Evolutionary conservation across 92 coral and sea anemone genomes (phyloP).

Genomic region (Epizoanthus ramosus): DNA sequence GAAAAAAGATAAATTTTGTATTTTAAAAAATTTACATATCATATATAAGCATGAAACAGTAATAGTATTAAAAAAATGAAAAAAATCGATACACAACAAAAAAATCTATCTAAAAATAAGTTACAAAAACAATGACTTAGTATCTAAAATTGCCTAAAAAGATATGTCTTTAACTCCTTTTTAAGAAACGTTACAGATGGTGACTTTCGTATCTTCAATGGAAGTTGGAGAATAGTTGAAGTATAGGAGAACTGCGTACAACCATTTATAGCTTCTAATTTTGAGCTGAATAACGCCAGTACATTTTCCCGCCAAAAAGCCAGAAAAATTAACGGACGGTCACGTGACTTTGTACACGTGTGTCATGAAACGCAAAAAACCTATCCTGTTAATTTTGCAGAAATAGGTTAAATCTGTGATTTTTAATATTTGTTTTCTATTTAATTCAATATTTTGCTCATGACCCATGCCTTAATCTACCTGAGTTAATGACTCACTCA

Average conservation of each 20-base stretch:
- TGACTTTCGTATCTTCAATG: too few species aligned
- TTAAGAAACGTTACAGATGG: too few species aligned
- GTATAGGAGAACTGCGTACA: not conserved
- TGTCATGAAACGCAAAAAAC: not conserved
- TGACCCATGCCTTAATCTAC: constrained; percentile 31
- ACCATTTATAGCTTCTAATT: constrained; percentile 6
- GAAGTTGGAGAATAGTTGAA: too few species aligned
- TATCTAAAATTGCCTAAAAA: too few species aligned
- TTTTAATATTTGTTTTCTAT: constrained; percentile 1
- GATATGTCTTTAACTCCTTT: too few species aligned
- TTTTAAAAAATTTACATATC: too few species aligned
- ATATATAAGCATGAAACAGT: too few species aligned
- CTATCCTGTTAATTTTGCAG: not conserved
- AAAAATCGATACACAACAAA: too few species aligned
- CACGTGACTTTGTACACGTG: constrained; percentile 22
- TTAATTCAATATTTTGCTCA: not conserved
- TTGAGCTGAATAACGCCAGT: constrained; percentile 1
- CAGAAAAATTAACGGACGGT: constrained; percentile 29
- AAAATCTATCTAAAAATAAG: too few species aligned
- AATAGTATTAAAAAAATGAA: too few species aligned
- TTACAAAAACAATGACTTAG: too few species aligned
- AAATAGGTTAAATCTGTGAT: not conserved
- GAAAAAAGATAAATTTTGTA: too few species aligned
- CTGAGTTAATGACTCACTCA: not conserved
- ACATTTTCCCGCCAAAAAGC: constrained; percentile 24